Evolutionary conservation across 37 sponge, comb jelly and placozoan species (phyloP), one percentile per base, ranked within the genome.

Genomic region (Aplysina aerophoba): DNA sequence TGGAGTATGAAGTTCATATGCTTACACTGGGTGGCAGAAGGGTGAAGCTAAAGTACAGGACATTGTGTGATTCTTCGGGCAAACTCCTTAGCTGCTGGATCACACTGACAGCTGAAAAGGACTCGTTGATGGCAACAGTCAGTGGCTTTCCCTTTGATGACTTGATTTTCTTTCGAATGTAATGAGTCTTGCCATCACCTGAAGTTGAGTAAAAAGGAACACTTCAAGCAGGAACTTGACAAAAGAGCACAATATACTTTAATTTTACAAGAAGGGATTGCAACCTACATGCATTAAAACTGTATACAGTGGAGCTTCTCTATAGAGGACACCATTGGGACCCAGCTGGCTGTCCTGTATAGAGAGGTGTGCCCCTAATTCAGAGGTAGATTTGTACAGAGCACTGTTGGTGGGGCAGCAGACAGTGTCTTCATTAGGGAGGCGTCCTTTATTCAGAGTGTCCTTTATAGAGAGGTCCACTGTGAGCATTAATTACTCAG

Each of bases 171-270:
- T 90, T 36, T 62, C 83, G 81, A 57, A 96, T 96, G 84, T 94
- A 94, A 65, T 96, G 97, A 5, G 97, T 91, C 82, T 96, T 96
- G 13, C 97, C 97, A 87, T 96, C 88, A 59, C 97, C 97, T 90
- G 73, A 24, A 28, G 59, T n/a, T 0, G 21, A 54, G n/a, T 35
- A 77, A 56, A 44, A 94, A 94, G 55, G 94, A 87, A 41, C 91
- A 91, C 39, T 94, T 89, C 31, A 94, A 84, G 22, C 88, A 88
- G 44, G 90, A 81, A 57, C 35, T 80, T 53, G 85, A 61, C 34
- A 80, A 15, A 36, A 56, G 17, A 15, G 15, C 17, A 17, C 59
- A 57, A 17, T 17, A 20, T 20, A 57, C 59, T 57, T 15, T 57
- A 17, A 57, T 20, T 85, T 84, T 66, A 95, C 87, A 73, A 84